Evolutionary conservation across 2,888 invertebrate genomes (phyloP).

Genomic region (Xiphydria camelus): DNA sequence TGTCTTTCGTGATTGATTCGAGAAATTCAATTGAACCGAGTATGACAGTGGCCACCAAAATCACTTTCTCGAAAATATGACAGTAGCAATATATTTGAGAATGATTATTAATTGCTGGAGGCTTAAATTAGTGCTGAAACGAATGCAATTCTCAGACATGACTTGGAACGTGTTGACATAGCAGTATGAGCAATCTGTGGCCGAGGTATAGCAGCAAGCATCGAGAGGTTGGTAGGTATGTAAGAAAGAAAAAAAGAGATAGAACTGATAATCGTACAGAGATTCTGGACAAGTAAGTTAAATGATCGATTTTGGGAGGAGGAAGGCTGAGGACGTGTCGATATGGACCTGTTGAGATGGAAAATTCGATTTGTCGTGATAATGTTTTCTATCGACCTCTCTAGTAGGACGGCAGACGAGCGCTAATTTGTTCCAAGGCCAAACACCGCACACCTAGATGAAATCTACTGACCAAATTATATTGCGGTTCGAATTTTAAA

Average conservation of each 20-base stretch:
- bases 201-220: conserved; percentile 58
- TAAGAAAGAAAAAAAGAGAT: conserved; percentile 45
- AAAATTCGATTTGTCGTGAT: too few species aligned
- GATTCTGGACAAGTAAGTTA: conserved; percentile 1
- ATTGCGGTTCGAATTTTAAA: too few species aligned
- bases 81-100: neutral
- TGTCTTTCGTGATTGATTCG: conserved; percentile 1
- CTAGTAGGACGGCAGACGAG: too few species aligned
- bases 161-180: conserved; percentile 47
- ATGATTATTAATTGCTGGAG: conserved; percentile 17
- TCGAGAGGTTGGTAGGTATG: conserved; percentile 50
- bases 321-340: too few species aligned
- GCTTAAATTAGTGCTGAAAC: conserved; percentile 41
- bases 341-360: too few species aligned
- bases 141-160: conserved; percentile 46
- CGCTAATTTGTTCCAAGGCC: too few species aligned
- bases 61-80: neutral
- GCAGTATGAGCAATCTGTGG: conserved; percentile 53
- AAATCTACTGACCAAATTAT: too few species aligned
- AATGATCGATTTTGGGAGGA: too few species aligned
- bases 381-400: too few species aligned
- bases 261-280: conserved; percentile 25
- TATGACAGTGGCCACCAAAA: conserved; percentile 10
- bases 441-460: too few species aligned
- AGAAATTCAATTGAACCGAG: conserved; percentile 12